Base-by-base conservation (phyloP, 1,140 invertebrate genomes). In the Drosophila oshimai region DNA sequence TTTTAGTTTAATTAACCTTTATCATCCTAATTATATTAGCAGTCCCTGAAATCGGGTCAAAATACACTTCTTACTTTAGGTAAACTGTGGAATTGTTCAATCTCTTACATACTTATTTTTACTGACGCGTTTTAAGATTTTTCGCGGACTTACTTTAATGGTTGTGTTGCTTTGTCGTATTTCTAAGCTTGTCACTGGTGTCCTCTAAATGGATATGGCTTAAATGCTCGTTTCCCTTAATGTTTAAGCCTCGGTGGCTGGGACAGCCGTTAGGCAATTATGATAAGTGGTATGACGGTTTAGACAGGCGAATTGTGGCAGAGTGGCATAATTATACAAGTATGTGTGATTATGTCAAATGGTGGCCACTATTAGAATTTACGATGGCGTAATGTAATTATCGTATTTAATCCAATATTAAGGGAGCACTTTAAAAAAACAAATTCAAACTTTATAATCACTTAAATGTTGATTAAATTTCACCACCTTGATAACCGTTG, bases 231-330 rank as follows among this genome's bases (percentile, higher is more conserved):
- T 49, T 64, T 47, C 13, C 41, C 18, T 54, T 62, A 53, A 51
- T 45, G 39, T 54, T 47, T 34, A 22, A 41, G 34, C 17, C 22
- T 10, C 31, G 37, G 17, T 5, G 9, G 26, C 6, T 22, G 68
- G 53, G 13, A 36, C 68, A 37, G 69, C 71, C 61, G 45, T 69
- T 55, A 69, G 54, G 64, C 64, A 79, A 79, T 79, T 77, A 65
- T 60, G 80, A 71, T 79, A 79, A 80, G 76, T 75, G 71, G 57
- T 12, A 13, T 28, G 53, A 53, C 20, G 49, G 44, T 34, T 41
- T 24, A 26, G 41, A 6, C 5, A 7, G 18, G 39, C 10, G n/a
- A 2, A 50, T 47, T 64, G 46, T 47, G 36, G 47, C 12, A 39
- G 34, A 26, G 50, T 7, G 29, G 39, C 61, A 39, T 62, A 65